phyloP scores from a whole-genome alignment of 2,797 vertebrate species.

The Gobionotothen gibberifrons region DNA sequence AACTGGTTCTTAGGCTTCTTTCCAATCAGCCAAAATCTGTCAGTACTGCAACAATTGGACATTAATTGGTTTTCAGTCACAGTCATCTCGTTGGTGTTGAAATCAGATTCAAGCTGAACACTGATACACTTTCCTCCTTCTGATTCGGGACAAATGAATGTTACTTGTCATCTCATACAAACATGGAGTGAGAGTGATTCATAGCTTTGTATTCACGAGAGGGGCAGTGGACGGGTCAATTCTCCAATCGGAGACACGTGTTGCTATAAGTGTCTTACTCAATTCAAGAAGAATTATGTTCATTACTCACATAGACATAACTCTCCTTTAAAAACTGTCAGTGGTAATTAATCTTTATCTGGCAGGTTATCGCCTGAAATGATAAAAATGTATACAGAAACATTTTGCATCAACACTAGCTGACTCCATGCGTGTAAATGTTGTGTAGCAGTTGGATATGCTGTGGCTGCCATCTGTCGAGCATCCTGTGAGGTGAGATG shows the following conservation, averaged over 20 bases:
- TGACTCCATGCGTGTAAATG: slow-evolving; percentile 18
- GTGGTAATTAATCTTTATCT: slow-evolving; percentile 13
- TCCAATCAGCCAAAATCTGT: too few species aligned
- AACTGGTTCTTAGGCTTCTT: too few species aligned
- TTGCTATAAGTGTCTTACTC: neutral
- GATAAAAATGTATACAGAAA: slow-evolving; percentile 6
- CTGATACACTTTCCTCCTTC: neutral
- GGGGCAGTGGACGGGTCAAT: neutral
- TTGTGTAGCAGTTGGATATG: neutral
- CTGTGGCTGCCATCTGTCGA: slow-evolving; percentile 46
- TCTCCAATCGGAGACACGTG: neutral
- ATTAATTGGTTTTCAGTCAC: neutral
- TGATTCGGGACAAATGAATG: too few species aligned
- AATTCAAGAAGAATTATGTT: neutral
- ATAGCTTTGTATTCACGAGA: neutral
- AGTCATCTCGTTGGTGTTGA: neutral
- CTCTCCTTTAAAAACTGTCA: neutral
- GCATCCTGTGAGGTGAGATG: slow-evolving; percentile 41
- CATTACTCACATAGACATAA: slow-evolving; percentile 6
- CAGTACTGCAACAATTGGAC: neutral
- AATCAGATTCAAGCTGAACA: neutral
- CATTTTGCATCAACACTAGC: neutral
- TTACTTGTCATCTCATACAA: neutral
- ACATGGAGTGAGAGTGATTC: neutral
- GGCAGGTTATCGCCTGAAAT: slow-evolving; percentile 27